Percentiles rank a stretch among this genome's conserved stretches.
phyloP scores from a whole-genome alignment of 2,888 invertebrate species.

The Dusona sp. region DNA sequence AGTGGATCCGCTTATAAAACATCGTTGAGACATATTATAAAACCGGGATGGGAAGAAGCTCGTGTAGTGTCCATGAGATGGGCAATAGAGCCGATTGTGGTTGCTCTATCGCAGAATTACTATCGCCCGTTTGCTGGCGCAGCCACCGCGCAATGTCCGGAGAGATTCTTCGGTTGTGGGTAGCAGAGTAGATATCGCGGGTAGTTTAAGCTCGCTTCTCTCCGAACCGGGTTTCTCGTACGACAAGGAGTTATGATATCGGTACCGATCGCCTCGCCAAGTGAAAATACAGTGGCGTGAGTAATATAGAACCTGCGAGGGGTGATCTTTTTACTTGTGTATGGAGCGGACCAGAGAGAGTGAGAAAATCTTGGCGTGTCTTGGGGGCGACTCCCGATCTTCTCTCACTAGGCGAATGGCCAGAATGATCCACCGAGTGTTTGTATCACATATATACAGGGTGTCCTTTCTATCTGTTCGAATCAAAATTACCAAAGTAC shows the following conservation, averaged over 20 bases:
- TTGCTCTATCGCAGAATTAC: slow-evolving; percentile 79
- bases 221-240: slow-evolving; percentile 76
- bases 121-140: slow-evolving; percentile 75
- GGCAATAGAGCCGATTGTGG: slow-evolving; percentile 63
- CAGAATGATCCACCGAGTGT: slow-evolving; percentile 55
- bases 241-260: slow-evolving; percentile 85
- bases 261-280: slow-evolving; percentile 83
- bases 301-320: slow-evolving; percentile 83
- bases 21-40: slow-evolving; percentile 13
- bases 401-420: slow-evolving; percentile 50
- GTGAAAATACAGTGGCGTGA: slow-evolving; percentile 84
- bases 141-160: slow-evolving; percentile 29
- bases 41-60: slow-evolving; percentile 32
- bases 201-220: slow-evolving; percentile 79
- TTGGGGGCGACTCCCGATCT: slow-evolving; percentile 51
- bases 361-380: slow-evolving; percentile 58
- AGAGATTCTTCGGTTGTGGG: slow-evolving; percentile 47
- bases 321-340: slow-evolving; percentile 80
- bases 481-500: background rate
- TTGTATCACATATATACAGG: slow-evolving; percentile 23
- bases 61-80: slow-evolving; percentile 19
- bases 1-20: slow-evolving; percentile 37
- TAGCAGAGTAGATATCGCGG: slow-evolving; percentile 54
- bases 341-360: slow-evolving; percentile 75
- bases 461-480: slow-evolving; percentile 18